These are phyloP conservation scores for Dromius quadrimaculatus DNA, from an alignment of 2,888 invertebrate species.

Conservation along the genomic window DNA sequence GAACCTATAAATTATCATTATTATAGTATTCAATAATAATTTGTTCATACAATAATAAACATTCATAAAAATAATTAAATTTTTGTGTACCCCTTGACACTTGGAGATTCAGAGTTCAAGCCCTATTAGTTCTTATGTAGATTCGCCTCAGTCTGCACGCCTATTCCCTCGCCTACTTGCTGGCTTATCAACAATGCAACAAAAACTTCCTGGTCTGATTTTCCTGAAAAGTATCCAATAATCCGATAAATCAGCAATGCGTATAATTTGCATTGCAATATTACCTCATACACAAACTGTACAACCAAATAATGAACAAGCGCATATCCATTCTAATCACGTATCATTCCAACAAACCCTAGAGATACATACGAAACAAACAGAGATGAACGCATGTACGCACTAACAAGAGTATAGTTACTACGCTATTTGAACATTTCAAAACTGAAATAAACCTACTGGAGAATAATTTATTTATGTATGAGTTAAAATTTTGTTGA, in stretches of 20 bases:
- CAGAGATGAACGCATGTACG: not conserved
- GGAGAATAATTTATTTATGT: slow-evolving; percentile 2
- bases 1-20: too few relatives aligned
- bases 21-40: too few relatives aligned
- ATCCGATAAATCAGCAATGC: slow-evolving; percentile 19
- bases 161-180: too few relatives aligned
- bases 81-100: too few relatives aligned
- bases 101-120: too few relatives aligned
- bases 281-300: not conserved
- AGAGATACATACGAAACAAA: slow-evolving; percentile 19
- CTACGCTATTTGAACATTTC: slow-evolving; percentile 22
- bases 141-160: too few relatives aligned
- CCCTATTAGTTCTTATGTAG: too few relatives aligned
- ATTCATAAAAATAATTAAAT: too few relatives aligned
- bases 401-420: too few relatives aligned
- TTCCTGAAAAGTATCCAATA: not conserved
- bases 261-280: not conserved
- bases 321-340: not conserved
- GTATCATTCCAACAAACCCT: not conserved
- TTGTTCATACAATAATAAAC: too few relatives aligned
- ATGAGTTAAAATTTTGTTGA: slow-evolving; percentile 20
- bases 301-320: not conserved
- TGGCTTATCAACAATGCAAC: too few relatives aligned
- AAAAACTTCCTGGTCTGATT: not conserved
- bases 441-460: slow-evolving; percentile 26